Conservation (phyloP, 2,113 vertebrate genomes). For the Oplegnathus fasciatus region DNA sequence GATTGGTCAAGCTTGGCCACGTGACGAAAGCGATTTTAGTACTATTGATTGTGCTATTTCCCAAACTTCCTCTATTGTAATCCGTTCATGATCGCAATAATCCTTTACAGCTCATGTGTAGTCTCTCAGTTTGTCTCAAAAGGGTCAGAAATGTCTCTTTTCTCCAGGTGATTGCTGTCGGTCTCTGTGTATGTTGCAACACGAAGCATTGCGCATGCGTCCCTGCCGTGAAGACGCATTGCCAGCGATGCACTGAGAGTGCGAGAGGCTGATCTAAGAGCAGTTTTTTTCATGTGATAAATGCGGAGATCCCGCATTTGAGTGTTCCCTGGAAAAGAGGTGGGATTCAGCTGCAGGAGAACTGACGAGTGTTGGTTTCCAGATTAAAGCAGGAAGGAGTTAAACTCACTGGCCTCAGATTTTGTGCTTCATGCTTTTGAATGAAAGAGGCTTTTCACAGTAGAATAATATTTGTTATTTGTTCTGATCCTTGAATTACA, state of each 20-base stretch:
- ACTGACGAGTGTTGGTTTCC: background rate
- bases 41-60: background rate
- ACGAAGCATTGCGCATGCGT: conserved; percentile 68
- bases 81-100: background rate
- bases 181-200: conserved; percentile 8
- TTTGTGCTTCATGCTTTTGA: background rate
- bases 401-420: background rate
- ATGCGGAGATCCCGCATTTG: background rate
- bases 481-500: background rate
- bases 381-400: background rate
- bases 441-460: background rate
- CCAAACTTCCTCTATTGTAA: background rate
- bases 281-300: conserved; percentile 3
- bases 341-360: conserved; percentile 17
- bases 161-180: conserved; percentile 44
- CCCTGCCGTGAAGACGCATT: background rate
- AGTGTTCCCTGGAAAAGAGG: conserved; percentile 13
- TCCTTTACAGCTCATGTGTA: background rate
- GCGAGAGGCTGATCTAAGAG: conserved; percentile 41
- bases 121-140: background rate
- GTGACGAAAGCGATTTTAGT: conserved; percentile 56
- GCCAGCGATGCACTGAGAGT: background rate
- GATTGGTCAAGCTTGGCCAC: conserved; percentile 76
- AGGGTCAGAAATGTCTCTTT: background rate
- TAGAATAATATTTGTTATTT: background rate